Conservation (phyloP, 1,140 invertebrate genomes). For the Drosophila ficusphila region DNA sequence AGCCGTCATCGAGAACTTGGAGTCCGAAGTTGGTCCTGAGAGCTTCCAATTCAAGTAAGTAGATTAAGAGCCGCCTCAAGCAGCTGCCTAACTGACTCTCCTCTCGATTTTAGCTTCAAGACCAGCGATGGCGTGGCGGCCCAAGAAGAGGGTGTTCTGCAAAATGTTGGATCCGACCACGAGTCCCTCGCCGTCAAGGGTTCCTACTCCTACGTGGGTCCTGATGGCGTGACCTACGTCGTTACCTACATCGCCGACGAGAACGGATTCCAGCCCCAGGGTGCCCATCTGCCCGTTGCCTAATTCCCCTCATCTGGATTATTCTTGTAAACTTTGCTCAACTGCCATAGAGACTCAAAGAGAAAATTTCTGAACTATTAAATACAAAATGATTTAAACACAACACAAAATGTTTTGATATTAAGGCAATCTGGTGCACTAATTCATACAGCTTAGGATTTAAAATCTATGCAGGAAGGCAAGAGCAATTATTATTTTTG, state of each 20-base stretch:
- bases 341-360: neutral
- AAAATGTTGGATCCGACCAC: slow-evolving; percentile 52
- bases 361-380: slow-evolving; percentile 10
- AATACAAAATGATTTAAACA: too few relatives aligned
- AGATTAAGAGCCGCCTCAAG: too few relatives aligned
- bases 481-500: too few relatives aligned
- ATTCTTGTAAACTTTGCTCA: neutral
- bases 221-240: slow-evolving; percentile 87
- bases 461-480: too few relatives aligned
- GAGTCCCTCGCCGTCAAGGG: slow-evolving; percentile 85
- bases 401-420: too few relatives aligned
- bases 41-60: slow-evolving; percentile 52
- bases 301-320: slow-evolving; percentile 20
- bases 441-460: too few relatives aligned
- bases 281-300: slow-evolving; percentile 87
- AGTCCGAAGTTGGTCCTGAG: slow-evolving; percentile 32
- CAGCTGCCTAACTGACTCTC: neutral
- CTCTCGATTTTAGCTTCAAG: slow-evolving; percentile 10
- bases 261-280: slow-evolving; percentile 90
- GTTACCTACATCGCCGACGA: slow-evolving; percentile 90
- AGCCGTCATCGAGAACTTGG: neutral
- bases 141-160: slow-evolving; percentile 28
- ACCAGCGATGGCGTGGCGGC: slow-evolving; percentile 47
- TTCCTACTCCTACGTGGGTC: slow-evolving; percentile 85
- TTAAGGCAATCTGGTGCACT: too few relatives aligned